Conservation (phyloP, 2,888 invertebrate species). For the Pecten maximus region DNA sequence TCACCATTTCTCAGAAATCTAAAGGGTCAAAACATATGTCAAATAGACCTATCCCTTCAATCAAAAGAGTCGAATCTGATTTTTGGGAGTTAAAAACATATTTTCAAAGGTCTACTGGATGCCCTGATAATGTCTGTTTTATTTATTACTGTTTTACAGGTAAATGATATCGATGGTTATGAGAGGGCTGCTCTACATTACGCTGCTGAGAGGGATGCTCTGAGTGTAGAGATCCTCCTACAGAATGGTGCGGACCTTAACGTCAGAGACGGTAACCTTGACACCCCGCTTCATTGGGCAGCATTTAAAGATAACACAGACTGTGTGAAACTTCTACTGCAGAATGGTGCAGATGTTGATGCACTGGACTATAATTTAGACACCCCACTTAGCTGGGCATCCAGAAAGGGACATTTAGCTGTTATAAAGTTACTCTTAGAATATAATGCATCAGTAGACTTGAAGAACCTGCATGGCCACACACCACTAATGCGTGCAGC, state of each 20-base stretch:
- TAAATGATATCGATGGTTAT: conserved; percentile 80
- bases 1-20: no score
- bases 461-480: conserved; percentile 72
- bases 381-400: conserved; percentile 81
- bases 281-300: conserved; percentile 82
- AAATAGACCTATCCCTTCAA: no score
- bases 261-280: conserved; percentile 75
- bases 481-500: conserved; percentile 75
- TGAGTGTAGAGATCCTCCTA: conserved; percentile 77
- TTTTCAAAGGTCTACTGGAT: no score
- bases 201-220: conserved; percentile 79
- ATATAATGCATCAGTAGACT: conserved; percentile 78
- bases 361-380: conserved; percentile 78
- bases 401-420: conserved; percentile 77
- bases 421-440: conserved; percentile 77
- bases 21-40: no score
- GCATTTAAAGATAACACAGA: conserved; percentile 78
- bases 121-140: no score
- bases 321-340: conserved; percentile 76
- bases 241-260: conserved; percentile 77
- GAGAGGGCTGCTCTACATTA: conserved; percentile 80
- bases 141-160: conserved; percentile 75
- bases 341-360: conserved; percentile 77
- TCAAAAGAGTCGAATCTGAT: no score
- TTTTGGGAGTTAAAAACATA: no score